phyloP scores from a whole-genome alignment of 2,888 invertebrate genomes.

The Caenorhabditis sulstoni region DNA sequence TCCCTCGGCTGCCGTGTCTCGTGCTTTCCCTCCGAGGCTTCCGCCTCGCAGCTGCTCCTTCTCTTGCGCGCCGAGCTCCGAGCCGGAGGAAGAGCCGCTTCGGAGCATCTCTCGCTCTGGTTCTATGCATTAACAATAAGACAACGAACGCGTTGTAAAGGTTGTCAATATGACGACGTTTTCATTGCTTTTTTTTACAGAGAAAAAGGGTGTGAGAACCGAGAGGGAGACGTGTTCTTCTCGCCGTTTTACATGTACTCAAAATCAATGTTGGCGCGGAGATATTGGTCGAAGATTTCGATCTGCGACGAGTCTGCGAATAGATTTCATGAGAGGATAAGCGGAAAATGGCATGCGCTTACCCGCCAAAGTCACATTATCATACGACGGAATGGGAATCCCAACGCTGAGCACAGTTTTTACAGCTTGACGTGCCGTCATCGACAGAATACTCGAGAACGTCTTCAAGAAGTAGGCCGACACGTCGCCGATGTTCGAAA shows the following conservation, averaged over 20 bases:
- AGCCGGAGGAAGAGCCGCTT: not conserved
- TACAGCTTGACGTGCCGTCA: conserved; percentile 66
- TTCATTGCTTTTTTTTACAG: not conserved
- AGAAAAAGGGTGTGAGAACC: not conserved
- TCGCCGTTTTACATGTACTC: conserved; percentile 23
- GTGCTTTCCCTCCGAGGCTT: too few relatives aligned
- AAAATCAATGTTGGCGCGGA: conserved; percentile 64
- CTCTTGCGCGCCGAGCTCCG: too few relatives aligned
- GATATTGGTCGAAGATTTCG: conserved; percentile 57
- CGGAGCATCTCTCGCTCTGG: not conserved
- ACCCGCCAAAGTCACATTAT: conserved; percentile 74
- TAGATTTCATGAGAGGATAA: too few relatives aligned
- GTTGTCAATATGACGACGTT: too few relatives aligned
- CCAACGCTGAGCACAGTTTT: conserved; percentile 68
- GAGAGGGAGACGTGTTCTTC: too few relatives aligned
- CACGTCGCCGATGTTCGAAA: conserved; percentile 72
- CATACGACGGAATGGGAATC: conserved; percentile 73
- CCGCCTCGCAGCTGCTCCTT: too few relatives aligned
- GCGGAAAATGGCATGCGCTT: conserved; percentile 2
- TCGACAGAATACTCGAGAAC: conserved; percentile 63
- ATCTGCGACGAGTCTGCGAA: conserved; percentile 58
- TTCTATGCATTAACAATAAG: conserved; percentile 20
- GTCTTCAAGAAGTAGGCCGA: conserved; percentile 68
- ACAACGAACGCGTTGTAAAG: not conserved
- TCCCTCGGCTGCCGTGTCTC: not conserved